Percentiles rank a stretch among this genome's conserved stretches.
Evolutionary conservation across 2,113 vertebrate genomes (phyloP).

Genomic region (Charina bottae): DNA sequence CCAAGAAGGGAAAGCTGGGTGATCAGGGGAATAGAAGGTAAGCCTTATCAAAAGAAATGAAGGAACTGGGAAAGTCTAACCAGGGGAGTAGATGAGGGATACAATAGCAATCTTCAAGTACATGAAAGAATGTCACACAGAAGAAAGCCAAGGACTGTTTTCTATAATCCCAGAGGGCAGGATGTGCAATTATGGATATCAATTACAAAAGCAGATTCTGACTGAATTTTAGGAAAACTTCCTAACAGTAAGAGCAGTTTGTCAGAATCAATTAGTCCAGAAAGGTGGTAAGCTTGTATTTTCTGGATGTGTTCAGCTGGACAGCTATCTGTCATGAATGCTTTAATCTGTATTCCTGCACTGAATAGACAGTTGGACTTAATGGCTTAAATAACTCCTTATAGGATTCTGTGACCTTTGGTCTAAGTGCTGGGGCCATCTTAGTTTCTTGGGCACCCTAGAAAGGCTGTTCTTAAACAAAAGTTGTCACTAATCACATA

Average conservation of each 20-base stretch:
- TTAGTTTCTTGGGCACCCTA: not conserved
- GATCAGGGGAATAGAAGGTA: not conserved
- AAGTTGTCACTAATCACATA: not conserved
- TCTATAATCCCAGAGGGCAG: no score
- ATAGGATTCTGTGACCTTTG: not conserved
- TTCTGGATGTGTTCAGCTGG: not conserved
- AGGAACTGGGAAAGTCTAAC: not conserved
- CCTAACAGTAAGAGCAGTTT: not conserved
- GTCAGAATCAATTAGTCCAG: not conserved
- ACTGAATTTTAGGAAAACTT: no score
- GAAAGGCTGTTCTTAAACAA: not conserved
- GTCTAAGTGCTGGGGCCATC: not conserved
- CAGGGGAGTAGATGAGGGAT: not conserved
- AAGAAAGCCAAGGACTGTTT: no score
- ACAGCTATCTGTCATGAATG: not conserved
- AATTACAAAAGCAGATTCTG: no score
- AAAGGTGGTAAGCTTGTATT: not conserved
- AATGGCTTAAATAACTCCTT: not conserved
- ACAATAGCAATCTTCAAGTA: not conserved
- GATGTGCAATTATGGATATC: no score
- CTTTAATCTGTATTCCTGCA: not conserved
- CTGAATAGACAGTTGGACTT: not conserved
- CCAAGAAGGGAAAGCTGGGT: not conserved
- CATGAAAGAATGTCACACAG: no score
- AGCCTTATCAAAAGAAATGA: no score